Evolutionary conservation across 1,140 invertebrate species (phyloP).

Genomic region (Helicoverpa zea): DNA sequence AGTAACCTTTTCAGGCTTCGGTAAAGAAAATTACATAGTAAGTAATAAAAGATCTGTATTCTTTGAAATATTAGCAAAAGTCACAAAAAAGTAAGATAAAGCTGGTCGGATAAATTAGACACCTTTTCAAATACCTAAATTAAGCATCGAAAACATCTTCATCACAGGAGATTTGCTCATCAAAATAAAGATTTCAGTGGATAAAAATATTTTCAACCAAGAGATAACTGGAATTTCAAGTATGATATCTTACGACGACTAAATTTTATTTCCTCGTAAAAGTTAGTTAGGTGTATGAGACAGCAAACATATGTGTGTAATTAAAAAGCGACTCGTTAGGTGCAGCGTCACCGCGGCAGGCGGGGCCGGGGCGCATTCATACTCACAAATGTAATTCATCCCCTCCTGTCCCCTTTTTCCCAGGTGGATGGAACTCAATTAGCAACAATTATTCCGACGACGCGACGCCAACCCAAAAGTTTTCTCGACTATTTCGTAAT

Average conservation of each 20-base stretch:
- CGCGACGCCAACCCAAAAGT: slow-evolving; percentile 72
- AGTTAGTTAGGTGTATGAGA: background rate
- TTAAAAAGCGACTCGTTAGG: slow-evolving; percentile 65
- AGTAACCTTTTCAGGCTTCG: background rate
- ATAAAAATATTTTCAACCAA: too few species aligned
- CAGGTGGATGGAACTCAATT: slow-evolving; percentile 75
- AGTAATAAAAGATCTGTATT: background rate
- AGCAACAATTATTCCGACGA: slow-evolving; percentile 68
- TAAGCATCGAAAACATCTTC: background rate
- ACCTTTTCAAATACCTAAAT: background rate
- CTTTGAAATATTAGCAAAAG: background rate
- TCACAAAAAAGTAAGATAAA: background rate
- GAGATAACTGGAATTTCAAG: too few species aligned
- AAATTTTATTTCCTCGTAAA: too few species aligned
- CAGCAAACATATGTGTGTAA: slow-evolving; percentile 47
- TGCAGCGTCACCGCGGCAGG: slow-evolving; percentile 44
- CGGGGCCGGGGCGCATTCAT: slow-evolving; percentile 39
- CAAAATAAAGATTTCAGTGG: too few species aligned
- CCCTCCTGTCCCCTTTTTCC: slow-evolving; percentile 48
- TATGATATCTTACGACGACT: too few species aligned
- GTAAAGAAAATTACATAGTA: background rate
- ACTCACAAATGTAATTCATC: slow-evolving; percentile 57
- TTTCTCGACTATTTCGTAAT: slow-evolving; percentile 76
- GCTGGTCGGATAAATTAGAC: background rate
- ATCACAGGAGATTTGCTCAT: background rate